A percentile compares a stretch with the other conserved stretches of the same genome.
Evolutionary conservation across 2,113 vertebrate species (phyloP).

Genomic region (Oreotragus oreotragus): DNA sequence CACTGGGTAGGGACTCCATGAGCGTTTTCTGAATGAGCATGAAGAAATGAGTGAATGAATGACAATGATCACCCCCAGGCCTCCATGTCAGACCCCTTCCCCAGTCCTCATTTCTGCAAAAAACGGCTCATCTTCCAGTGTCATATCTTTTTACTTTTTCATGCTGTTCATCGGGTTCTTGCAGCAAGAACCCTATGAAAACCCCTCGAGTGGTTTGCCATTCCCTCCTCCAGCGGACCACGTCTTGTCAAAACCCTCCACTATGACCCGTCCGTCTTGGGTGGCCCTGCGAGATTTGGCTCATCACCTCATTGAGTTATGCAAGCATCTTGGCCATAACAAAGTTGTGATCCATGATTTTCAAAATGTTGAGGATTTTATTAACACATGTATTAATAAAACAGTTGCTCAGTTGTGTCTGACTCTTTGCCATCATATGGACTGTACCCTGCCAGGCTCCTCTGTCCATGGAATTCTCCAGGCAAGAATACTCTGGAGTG

Average conservation of each 20-base stretch:
- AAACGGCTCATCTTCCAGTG: neutral
- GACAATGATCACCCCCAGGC: fast-evolving
- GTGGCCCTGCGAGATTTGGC: neutral
- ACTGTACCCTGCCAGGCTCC: neutral
- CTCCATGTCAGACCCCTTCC: neutral
- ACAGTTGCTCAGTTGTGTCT: neutral
- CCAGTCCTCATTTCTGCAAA: neutral
- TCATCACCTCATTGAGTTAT: neutral
- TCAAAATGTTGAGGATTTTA: neutral
- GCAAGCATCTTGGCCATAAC: neutral
- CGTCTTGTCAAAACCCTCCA: neutral
- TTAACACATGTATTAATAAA: neutral
- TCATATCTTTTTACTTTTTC: neutral
- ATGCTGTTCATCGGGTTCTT: neutral
- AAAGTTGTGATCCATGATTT: neutral
- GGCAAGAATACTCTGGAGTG: neutral
- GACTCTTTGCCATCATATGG: neutral
- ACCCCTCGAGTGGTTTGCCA: neutral
- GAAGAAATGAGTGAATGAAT: neutral
- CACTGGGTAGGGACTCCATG: fast-evolving
- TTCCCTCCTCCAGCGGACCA: neutral
- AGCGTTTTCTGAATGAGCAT: neutral
- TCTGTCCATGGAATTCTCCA: neutral
- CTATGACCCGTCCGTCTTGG: neutral
- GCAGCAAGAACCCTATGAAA: neutral